Conservation (phyloP, 2,797 vertebrate species). For the Rhynchotus rufescens region DNA sequence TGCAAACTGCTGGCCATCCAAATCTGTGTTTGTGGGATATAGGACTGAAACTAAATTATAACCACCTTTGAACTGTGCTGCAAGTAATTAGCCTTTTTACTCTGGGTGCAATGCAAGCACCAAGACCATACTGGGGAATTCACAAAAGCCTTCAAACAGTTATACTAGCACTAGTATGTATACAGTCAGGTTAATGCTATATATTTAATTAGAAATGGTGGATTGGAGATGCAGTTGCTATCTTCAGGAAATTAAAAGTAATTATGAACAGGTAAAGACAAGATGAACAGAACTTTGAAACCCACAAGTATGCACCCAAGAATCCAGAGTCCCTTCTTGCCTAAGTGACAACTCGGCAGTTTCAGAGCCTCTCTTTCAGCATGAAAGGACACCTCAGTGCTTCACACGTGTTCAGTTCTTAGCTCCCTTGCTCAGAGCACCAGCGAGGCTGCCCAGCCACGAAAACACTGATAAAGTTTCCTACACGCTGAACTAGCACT, state of each 20-base stretch:
- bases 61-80: neutral
- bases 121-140: neutral
- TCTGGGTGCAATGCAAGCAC: neutral
- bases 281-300: neutral
- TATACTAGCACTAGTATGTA: neutral
- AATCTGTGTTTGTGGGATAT: neutral
- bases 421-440: neutral
- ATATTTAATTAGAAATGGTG: neutral
- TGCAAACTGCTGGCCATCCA: constrained; percentile 23
- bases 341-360: neutral
- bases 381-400: neutral
- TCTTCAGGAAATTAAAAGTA: neutral
- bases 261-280: constrained; percentile 3
- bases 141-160: constrained; percentile 13
- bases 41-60: constrained; percentile 35
- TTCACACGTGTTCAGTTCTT: neutral
- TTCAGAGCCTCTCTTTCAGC: neutral
- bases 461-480: neutral
- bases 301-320: neutral
- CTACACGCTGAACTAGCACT: neutral
- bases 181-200: neutral
- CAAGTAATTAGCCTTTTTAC: neutral
- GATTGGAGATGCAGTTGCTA: neutral
- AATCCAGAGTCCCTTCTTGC: neutral
- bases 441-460: neutral